These are phyloP conservation scores for Eriocheir sinensis DNA, from an alignment of 1,140 invertebrate species.

Conservation along the genomic window DNA sequence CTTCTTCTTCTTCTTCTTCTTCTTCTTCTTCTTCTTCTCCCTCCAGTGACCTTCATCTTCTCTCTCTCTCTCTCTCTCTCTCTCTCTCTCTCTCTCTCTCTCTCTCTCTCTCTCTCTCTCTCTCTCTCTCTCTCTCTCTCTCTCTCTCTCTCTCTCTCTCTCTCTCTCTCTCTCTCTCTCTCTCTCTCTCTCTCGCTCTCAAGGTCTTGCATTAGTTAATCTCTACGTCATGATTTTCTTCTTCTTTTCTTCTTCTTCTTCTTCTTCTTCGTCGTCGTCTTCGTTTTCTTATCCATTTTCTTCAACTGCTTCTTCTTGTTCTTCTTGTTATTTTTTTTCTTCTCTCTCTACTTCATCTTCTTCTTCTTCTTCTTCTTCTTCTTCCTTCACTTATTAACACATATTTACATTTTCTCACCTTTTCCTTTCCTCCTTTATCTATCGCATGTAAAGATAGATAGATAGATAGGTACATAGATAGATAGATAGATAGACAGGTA, in stretches of 20 bases:
- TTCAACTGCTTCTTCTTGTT: too few species aligned
- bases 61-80: neutral
- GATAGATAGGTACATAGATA: too few species aligned
- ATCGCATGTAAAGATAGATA: too few species aligned
- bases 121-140: neutral
- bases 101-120: neutral
- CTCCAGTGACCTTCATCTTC: neutral
- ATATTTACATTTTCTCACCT: neutral
- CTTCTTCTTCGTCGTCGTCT: too few species aligned
- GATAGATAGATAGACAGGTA: too few species aligned
- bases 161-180: neutral
- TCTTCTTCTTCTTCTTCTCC: neutral
- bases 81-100: neutral
- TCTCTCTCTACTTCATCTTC: neutral
- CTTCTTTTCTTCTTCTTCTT: too few species aligned
- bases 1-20: neutral
- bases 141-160: neutral
- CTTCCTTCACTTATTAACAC: neutral
- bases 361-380: neutral
- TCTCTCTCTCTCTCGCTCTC: conserved; percentile 14
- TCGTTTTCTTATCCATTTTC: too few species aligned
- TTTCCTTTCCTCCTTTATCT: neutral
- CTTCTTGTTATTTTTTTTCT: neutral
- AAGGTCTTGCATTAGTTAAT: neutral
- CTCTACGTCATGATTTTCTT: too few species aligned